Percentiles rank a stretch among this genome's conserved stretches.
These are phyloP conservation scores for Eurystomus glaucurus DNA, from an alignment of 2,797 vertebrate genomes.

Conservation along the genomic window DNA sequence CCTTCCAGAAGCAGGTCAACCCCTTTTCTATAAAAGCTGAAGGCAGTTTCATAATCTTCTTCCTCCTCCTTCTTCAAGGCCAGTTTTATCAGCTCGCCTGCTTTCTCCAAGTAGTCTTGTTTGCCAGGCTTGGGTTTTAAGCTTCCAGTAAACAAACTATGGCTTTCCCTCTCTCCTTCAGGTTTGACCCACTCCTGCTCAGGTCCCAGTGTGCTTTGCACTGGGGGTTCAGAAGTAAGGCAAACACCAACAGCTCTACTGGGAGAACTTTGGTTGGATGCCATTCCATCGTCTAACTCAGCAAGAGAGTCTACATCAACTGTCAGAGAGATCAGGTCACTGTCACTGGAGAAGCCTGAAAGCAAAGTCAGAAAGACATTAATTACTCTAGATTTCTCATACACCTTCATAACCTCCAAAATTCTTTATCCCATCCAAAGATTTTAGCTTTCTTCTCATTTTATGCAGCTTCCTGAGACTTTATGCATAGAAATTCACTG, in stretches of 20 bases:
- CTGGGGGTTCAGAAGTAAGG: slow-evolving; percentile 78
- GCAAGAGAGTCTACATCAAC: slow-evolving; percentile 92
- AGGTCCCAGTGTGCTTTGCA: slow-evolving; percentile 69
- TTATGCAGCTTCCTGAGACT: neutral
- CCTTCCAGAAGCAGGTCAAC: slow-evolving; percentile 95
- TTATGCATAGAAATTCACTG: neutral
- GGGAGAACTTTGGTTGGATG: slow-evolving; percentile 94
- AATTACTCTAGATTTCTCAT: neutral
- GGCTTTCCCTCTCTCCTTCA: slow-evolving; percentile 81
- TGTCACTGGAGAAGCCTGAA: slow-evolving; percentile 92
- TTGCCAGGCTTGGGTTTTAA: slow-evolving; percentile 85
- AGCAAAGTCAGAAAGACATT: neutral
- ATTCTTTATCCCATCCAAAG: neutral
- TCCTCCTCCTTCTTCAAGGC: slow-evolving; percentile 94
- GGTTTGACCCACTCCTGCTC: slow-evolving; percentile 85
- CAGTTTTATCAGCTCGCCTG: slow-evolving; percentile 92
- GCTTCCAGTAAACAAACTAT: slow-evolving; percentile 86
- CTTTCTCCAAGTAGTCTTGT: slow-evolving; percentile 93
- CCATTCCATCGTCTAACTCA: slow-evolving; percentile 96
- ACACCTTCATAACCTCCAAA: neutral
- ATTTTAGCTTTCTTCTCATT: neutral
- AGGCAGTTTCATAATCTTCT: slow-evolving; percentile 92
- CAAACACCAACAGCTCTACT: slow-evolving; percentile 84
- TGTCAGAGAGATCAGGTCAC: slow-evolving; percentile 91
- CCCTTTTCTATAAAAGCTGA: slow-evolving; percentile 91